These are phyloP conservation scores for Pipistrellus kuhlii DNA, from an alignment of 2,797 vertebrate genomes.

Conservation along the genomic window DNA sequence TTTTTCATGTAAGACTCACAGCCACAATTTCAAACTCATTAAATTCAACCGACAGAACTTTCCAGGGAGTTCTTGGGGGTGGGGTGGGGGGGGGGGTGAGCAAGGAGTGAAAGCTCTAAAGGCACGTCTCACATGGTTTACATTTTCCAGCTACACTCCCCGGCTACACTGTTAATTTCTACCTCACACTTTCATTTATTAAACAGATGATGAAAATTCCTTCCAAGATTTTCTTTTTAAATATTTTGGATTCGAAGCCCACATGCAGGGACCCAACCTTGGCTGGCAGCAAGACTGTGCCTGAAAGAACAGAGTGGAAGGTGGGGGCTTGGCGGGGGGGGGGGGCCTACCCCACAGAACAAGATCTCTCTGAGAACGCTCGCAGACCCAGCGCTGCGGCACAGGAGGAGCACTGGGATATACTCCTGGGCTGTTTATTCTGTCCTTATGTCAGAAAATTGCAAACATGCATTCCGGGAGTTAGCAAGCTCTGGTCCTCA, in stretches of 20 bases:
- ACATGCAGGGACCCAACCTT: conserved; percentile 46
- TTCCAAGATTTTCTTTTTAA: conserved; percentile 68
- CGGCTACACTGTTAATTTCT: conserved; percentile 49
- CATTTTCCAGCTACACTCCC: conserved; percentile 57
- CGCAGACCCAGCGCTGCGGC: not conserved
- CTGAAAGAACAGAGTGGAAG: conserved; percentile 31
- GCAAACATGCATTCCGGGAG: conserved; percentile 56
- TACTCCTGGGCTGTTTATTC: conserved; percentile 51
- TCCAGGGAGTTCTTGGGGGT: not conserved
- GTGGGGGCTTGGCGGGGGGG: not conserved
- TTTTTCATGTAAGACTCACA: conserved; percentile 14
- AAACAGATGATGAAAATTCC: conserved; percentile 69
- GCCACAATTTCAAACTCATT: conserved; percentile 47
- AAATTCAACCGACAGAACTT: conserved; percentile 25
- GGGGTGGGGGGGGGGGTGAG: not conserved
- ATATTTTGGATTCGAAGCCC: conserved; percentile 52
- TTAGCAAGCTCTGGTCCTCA: conserved; percentile 21
- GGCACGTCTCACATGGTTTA: conserved; percentile 33
- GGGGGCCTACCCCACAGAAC: conserved; percentile 7
- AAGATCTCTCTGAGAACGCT: conserved; percentile 54
- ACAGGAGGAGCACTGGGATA: conserved; percentile 7
- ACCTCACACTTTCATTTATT: conserved; percentile 64
- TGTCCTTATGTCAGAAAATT: conserved; percentile 52
- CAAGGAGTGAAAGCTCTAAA: conserved; percentile 42
- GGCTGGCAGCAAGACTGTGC: conserved; percentile 51